Conservation (phyloP, 2,113 vertebrate genomes). For the Petaurus breviceps region DNA sequence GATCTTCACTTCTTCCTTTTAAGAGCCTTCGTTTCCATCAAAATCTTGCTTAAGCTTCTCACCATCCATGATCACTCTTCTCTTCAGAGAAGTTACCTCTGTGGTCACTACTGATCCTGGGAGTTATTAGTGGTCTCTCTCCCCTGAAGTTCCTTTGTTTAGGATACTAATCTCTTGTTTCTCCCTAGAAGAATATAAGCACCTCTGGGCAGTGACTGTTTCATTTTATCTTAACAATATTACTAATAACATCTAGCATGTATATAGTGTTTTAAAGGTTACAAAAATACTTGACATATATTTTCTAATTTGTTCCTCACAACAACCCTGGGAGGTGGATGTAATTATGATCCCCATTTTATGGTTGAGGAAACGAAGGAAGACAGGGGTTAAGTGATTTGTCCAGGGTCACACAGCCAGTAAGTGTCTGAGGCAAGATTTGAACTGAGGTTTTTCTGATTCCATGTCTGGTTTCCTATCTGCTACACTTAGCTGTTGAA, state of each 20-base stretch:
- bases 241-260: no score
- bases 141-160: not conserved
- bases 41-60: not conserved
- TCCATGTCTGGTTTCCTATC: not conserved
- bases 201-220: not conserved
- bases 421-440: not conserved
- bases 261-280: no score
- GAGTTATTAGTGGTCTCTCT: not conserved
- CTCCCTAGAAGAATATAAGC: not conserved
- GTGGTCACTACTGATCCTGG: not conserved
- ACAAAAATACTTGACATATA: no score
- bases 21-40: not conserved
- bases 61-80: not conserved
- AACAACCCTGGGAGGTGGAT: not conserved
- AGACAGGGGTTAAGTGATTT: not conserved
- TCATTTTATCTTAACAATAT: not conserved
- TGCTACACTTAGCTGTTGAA: no score
- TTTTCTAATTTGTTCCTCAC: not conserved
- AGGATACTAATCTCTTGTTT: not conserved
- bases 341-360: not conserved
- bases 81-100: no score
- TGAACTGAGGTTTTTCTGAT: not conserved
- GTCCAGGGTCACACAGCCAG: not conserved
- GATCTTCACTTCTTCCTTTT: not conserved
- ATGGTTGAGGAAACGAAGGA: not conserved